These are phyloP conservation scores for Falcunculus frontatus DNA, from an alignment of 2,113 vertebrate genomes.

Conservation along the genomic window DNA sequence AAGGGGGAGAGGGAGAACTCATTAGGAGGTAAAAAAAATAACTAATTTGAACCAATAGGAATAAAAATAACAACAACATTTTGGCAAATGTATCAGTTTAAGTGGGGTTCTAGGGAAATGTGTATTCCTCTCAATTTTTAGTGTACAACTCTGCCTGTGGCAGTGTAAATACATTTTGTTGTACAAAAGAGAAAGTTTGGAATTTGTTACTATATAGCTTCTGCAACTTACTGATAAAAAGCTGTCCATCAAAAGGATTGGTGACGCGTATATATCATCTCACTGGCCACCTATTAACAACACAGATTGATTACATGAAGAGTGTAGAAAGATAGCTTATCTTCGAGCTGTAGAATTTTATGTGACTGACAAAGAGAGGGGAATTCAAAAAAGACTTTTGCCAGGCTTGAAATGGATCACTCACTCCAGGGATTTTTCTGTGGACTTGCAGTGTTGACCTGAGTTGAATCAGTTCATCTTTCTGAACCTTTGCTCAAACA, in stretches of 20 bases:
- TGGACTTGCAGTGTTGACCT: background rate
- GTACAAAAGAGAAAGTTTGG: background rate
- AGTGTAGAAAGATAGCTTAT: background rate
- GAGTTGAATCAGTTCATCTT: background rate
- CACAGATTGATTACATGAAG: background rate
- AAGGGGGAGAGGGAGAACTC: background rate
- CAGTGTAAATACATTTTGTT: background rate
- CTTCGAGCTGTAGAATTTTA: background rate
- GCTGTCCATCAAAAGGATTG: constrained; percentile 1
- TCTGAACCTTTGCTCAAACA: background rate
- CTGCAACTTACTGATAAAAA: constrained; percentile 40
- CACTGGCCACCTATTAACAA: background rate
- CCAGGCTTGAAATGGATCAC: background rate
- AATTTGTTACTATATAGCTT: background rate
- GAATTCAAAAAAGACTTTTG: background rate
- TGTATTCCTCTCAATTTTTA: background rate
- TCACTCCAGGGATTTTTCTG: background rate
- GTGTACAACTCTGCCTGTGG: background rate
- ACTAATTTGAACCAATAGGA: background rate
- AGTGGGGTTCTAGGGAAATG: background rate
- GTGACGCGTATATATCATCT: background rate
- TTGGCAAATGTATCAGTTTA: background rate
- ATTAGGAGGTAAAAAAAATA: background rate
- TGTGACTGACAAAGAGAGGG: background rate
- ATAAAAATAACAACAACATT: background rate